These are phyloP conservation scores for Sus scrofa DNA, from an alignment of 2,113 vertebrate species.

Conservation along the genomic window DNA sequence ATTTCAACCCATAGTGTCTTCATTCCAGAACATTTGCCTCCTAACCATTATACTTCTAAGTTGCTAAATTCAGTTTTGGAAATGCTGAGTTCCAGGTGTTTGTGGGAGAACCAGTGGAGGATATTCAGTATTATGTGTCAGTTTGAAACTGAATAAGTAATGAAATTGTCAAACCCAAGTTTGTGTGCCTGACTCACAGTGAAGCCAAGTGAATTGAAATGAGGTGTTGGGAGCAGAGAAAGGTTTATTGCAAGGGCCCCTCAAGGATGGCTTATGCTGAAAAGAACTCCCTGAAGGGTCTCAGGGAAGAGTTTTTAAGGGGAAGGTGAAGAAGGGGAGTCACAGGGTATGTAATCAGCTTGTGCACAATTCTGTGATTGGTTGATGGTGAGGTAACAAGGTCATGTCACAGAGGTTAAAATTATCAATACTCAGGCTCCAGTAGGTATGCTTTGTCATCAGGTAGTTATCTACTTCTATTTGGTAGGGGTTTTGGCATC, in stretches of 20 bases:
- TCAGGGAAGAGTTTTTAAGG: not conserved
- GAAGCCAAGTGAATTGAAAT: not conserved
- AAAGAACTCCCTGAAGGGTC: not conserved
- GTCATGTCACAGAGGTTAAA: not conserved
- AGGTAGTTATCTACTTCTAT: not conserved
- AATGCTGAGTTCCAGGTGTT: not conserved
- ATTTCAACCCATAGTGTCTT: conserved; percentile 29
- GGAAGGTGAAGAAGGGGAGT: not conserved
- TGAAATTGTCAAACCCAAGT: not conserved
- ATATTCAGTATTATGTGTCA: not conserved
- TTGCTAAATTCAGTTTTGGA: conserved; percentile 20
- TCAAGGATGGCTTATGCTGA: not conserved
- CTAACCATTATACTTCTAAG: not conserved
- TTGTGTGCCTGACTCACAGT: not conserved
- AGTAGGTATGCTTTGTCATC: not conserved
- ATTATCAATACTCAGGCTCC: not conserved
- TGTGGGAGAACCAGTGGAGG: not conserved
- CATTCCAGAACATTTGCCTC: conserved; percentile 35
- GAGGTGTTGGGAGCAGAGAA: not conserved
- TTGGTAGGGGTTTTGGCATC: not conserved
- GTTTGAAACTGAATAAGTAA: not conserved
- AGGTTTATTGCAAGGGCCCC: not conserved
- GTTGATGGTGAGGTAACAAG: not conserved
- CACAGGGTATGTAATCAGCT: not conserved
- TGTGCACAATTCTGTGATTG: not conserved